Conservation (phyloP, 2,797 vertebrate species). For the Gallinago nigripennis region DNA sequence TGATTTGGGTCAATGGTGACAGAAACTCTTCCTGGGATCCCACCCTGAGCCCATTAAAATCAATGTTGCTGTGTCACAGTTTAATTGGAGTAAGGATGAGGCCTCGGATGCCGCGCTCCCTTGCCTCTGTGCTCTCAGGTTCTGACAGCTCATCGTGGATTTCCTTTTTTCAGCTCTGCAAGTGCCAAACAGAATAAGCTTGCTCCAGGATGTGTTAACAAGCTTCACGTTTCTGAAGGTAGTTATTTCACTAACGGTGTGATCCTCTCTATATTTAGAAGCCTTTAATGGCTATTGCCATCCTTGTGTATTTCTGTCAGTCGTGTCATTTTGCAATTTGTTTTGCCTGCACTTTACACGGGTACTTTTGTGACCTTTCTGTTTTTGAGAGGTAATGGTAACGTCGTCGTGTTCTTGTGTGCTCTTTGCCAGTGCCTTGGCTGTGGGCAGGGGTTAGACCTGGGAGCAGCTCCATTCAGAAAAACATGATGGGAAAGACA, state of each 20-base stretch:
- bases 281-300: not conserved
- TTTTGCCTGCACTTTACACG: not conserved
- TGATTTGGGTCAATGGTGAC: conserved; percentile 37
- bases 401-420: not conserved
- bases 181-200: not conserved
- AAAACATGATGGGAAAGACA: not conserved
- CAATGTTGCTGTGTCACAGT: not conserved
- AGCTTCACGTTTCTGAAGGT: not conserved
- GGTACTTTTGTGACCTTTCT: not conserved
- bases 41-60: conserved; percentile 31
- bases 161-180: not conserved
- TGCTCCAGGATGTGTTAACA: not conserved
- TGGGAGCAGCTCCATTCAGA: not conserved
- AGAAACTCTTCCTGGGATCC: conserved; percentile 18
- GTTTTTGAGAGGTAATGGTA: not conserved
- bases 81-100: conserved; percentile 33
- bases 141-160: not conserved
- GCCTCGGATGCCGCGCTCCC: not conserved
- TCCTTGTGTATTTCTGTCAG: not conserved
- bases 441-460: not conserved
- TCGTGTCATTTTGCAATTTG: not conserved
- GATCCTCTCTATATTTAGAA: not conserved
- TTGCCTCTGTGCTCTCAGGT: not conserved
- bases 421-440: not conserved
- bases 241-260: not conserved